phyloP scores from a whole-genome alignment of 2,113 vertebrate species.

The Indicator indicator region DNA sequence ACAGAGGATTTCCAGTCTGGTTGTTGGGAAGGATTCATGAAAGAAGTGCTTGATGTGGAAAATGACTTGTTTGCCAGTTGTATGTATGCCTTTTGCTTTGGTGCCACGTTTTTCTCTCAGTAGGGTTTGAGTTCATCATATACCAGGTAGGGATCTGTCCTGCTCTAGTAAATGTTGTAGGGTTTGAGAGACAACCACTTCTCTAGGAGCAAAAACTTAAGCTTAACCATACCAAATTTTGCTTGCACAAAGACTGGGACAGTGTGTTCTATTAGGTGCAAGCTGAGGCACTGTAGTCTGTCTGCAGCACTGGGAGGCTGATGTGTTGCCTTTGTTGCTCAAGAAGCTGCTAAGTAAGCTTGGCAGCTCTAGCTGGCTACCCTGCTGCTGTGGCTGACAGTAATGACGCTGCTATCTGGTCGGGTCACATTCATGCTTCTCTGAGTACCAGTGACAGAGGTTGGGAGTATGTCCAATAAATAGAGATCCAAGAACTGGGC shows the following conservation, averaged over 20 bases:
- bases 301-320: not conserved
- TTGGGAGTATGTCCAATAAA: not conserved
- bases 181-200: not conserved
- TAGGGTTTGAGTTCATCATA: not conserved
- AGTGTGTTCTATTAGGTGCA: not conserved
- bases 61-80: not conserved
- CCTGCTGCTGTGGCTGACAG: not conserved
- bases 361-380: not conserved
- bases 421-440: not conserved
- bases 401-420: not conserved
- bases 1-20: slow-evolving; percentile 47
- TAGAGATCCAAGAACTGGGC: not conserved
- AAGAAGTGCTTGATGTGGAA: slow-evolving; percentile 11
- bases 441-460: not conserved
- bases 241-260: not conserved
- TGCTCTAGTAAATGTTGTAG: not conserved
- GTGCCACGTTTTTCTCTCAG: not conserved
- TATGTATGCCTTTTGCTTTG: not conserved
- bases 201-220: not conserved
- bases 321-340: not conserved
- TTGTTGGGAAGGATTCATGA: slow-evolving; percentile 18
- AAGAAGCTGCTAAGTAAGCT: not conserved
- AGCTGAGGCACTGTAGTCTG: not conserved
- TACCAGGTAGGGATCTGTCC: not conserved
- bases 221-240: not conserved